Conservation (phyloP, 1,140 invertebrate species). For the Adoxophyes honmai region DNA sequence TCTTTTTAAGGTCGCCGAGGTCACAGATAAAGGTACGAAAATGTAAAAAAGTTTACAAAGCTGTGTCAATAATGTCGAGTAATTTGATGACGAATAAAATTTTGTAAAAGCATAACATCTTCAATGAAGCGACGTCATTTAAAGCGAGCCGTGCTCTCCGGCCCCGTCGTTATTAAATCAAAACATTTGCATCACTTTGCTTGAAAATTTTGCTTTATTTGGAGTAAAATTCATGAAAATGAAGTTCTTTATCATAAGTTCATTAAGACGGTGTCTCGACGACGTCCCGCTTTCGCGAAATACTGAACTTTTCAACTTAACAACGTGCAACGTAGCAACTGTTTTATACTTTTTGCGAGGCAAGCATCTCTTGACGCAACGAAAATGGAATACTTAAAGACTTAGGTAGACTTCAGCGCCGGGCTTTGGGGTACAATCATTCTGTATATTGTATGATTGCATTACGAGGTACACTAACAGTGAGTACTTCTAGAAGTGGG, state of each 20-base stretch:
- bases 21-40: neutral
- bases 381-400: slow-evolving; percentile 14
- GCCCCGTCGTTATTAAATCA: slow-evolving; percentile 34
- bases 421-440: neutral
- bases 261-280: slow-evolving; percentile 35
- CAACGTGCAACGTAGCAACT: slow-evolving; percentile 20
- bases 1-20: no score
- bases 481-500: no score
- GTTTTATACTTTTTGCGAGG: slow-evolving; percentile 13
- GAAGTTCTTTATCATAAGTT: slow-evolving; percentile 54
- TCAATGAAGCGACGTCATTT: neutral
- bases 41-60: neutral
- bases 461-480: no score
- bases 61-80: neutral
- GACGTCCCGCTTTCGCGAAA: slow-evolving; percentile 31
- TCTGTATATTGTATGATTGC: no score
- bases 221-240: slow-evolving; percentile 40
- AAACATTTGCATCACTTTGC: slow-evolving; percentile 29
- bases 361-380: slow-evolving; percentile 12
- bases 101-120: neutral
- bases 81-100: neutral
- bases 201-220: slow-evolving; percentile 37
- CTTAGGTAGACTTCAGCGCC: slow-evolving; percentile 7
- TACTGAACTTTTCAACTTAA: slow-evolving; percentile 39
- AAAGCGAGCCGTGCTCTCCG: neutral